Evolutionary conservation across 1,140 invertebrate species (phyloP), one percentile per base, ranked within the genome.

Genomic region (fruit fly (Drosophila melanogaster)): DNA sequence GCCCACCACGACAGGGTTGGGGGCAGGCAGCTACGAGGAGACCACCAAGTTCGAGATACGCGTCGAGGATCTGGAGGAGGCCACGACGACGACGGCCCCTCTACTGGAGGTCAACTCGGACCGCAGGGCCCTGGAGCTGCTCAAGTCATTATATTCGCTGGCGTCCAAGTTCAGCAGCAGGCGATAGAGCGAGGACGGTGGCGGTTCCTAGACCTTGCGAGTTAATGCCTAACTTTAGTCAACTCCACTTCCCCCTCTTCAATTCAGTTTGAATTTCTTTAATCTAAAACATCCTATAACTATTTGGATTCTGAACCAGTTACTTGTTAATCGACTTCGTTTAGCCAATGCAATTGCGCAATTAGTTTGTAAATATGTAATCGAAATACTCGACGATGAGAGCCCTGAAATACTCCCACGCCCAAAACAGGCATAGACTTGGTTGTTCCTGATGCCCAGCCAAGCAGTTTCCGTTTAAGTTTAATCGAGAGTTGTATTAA

Each of bases 81-180:
- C 60, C 55, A 57, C 76, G 22, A 78, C 84, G 57, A 79, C 84
- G 53, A 41, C 61, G 41, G 69, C 58, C 17, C 62, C 80, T 43
- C 55, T 57, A 22, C 44, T 49, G 40, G 90, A 71, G 46, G 72
- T 72, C 35, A 79, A 77, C 55, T 95, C 96, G 11, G 96, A 97
- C 84, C 94, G 94, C 4, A 94, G 96, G 90, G 96, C 96, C 2
- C 92, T 97, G 62, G 96, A 97, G 92, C 93, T 97, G 72, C 93
- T 97, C 77, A 95, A 96, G 92, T 96, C 96, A 62, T 93, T 97
- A 54, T 97, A 97, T 92, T 95, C 95, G 58, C 95, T 97, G 87
- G 96, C 96, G 46, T 95, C 96, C 12, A 95, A 95, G 93, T 97
- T 92, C 47, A 91, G 86, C 62, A 91, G 91, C 77, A 90, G 89